Base-by-base conservation (phyloP, 1,140 invertebrate genomes). In the Streblospio benedicti region DNA sequence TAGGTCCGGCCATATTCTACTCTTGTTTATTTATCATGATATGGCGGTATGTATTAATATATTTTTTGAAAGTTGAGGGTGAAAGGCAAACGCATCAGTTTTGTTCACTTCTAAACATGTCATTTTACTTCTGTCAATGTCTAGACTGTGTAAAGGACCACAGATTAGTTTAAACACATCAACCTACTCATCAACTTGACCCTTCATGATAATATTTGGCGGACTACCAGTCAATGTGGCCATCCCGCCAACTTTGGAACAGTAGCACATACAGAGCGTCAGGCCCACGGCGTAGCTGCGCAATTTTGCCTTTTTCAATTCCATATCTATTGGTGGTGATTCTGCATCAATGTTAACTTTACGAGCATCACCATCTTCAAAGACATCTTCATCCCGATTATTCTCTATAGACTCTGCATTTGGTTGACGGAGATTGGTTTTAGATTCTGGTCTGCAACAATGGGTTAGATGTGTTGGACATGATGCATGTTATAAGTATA, bases 141-240 rank as follows among this genome's bases (percentile, higher is more conserved):
- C 12, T 12, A 31, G 30, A 6, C 12, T 14, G 27, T 53, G 6
- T 16, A 33, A 16, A 14, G 2, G 18, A 44, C 2, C 3, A 2
- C 18, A 2, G n/a, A 2, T n/a, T 2, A 4, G n/a, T 1, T 18
- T 51, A 4, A 16, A 16, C 20, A 5, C 12, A 14, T 2, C 43
- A 31, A 66, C 58, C 45, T 62, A 69, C 67, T 20, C 27, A 43
- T 67, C 67, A 5, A 64, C 57, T 27, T 50, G 32, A 38, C 61
- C 65, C 31, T 67, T 68, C 32, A 71, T 45, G 2, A 90, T 87
- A 12, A 93, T 81, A 78, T 94, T 94, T 20, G 90, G 90, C 3
- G 87, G 87, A 0, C 89, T 90, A 1, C 91, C 91, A 3, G 90
- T 90, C 1, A 94, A 75, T 0, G 88, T 90, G 0, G 88, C 87